Conservation (phyloP, 2,113 vertebrate species). For the Gadus macrocephalus region DNA sequence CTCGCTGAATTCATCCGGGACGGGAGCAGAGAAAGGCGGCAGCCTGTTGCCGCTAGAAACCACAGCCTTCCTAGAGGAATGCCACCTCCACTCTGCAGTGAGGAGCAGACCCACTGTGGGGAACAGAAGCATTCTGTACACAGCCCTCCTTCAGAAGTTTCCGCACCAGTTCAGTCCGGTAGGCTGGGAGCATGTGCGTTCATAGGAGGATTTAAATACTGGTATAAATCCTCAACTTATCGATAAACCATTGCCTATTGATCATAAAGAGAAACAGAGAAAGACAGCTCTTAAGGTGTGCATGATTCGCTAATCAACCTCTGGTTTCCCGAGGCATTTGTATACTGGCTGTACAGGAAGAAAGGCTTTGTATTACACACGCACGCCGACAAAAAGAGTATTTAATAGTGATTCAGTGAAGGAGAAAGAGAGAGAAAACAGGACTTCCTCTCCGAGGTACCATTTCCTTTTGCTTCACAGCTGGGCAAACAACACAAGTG, state of each 20-base stretch:
- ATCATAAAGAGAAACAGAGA: too few relatives aligned
- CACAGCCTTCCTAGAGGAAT: constrained; percentile 57
- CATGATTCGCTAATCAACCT: neutral
- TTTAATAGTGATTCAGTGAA: neutral
- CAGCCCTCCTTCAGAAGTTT: constrained; percentile 7
- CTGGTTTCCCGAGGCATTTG: constrained; percentile 12
- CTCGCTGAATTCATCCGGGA: constrained; percentile 34
- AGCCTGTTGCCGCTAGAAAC: constrained; percentile 59
- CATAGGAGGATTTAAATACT: neutral
- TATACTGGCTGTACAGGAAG: constrained; percentile 3
- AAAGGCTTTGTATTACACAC: constrained; percentile 1
- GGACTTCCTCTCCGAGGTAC: constrained; percentile 31
- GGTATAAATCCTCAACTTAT: neutral
- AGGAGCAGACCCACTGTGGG: constrained; percentile 29
- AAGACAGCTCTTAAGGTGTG: too few relatives aligned
- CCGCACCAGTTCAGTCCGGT: neutral
- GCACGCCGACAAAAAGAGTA: constrained; percentile 1
- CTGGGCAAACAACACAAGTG: constrained; percentile 4
- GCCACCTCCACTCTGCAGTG: constrained; percentile 55
- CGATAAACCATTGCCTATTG: neutral
- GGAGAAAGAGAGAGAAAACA: constrained; percentile 7
- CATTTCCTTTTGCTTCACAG: constrained; percentile 21
- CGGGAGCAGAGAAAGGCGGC: constrained; percentile 44
- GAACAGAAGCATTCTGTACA: constrained; percentile 24
- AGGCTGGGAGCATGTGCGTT: too few relatives aligned